Percentiles rank a stretch among this genome's conserved stretches.
These are phyloP conservation scores for Oophaga sylvatica DNA, from an alignment of 2,797 vertebrate species.

Conservation along the genomic window DNA sequence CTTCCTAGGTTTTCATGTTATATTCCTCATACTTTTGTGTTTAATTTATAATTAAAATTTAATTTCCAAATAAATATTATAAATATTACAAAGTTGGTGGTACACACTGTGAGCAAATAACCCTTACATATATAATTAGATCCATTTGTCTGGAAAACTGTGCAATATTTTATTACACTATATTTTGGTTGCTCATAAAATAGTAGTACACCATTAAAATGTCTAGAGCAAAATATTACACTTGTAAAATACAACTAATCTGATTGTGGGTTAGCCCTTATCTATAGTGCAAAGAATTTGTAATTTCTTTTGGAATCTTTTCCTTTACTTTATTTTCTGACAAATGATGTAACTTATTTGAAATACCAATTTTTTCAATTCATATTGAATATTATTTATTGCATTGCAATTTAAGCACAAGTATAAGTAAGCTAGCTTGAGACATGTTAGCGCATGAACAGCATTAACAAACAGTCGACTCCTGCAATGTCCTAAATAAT, in stretches of 20 bases:
- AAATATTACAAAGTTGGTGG: neutral
- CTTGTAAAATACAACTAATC: neutral
- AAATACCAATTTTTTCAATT: neutral
- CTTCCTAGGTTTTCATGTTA: neutral
- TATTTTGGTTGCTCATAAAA: conserved; percentile 1
- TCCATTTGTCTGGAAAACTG: conserved; percentile 1
- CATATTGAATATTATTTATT: conserved; percentile 6
- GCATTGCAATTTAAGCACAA: conserved; percentile 24
- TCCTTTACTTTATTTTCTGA: neutral
- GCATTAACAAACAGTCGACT: neutral
- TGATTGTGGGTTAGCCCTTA: neutral
- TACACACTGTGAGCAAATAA: neutral
- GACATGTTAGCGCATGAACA: neutral
- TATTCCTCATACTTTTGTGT: neutral
- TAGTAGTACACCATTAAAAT: conserved; percentile 11
- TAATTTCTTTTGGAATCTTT: neutral
- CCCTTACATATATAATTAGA: neutral
- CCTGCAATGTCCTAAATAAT: conserved; percentile 34
- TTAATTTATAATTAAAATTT: neutral
- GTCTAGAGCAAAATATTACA: neutral
- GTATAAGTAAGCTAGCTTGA: conserved; percentile 18
- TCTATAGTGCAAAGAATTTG: neutral
- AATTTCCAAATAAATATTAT: neutral
- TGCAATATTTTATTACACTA: conserved; percentile 2
- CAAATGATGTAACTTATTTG: neutral